Percentiles rank a stretch among this genome's conserved stretches.
Evolutionary conservation across 2,888 invertebrate species (phyloP).

Genomic region (Acrocyrtus sp.): DNA sequence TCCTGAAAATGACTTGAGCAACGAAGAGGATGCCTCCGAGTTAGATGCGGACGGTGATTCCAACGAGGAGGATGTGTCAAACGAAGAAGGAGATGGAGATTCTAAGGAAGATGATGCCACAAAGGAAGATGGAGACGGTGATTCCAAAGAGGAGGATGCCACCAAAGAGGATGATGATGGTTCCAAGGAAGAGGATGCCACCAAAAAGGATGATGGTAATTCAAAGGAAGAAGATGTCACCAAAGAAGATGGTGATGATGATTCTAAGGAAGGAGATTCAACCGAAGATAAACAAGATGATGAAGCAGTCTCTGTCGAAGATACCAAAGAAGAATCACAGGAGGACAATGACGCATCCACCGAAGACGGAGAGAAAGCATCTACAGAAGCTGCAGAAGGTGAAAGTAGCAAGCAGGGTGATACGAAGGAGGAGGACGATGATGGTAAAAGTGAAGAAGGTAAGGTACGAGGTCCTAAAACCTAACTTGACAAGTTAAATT

Average conservation of each 20-base stretch:
- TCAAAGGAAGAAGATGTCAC: constrained; percentile 37
- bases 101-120: constrained; percentile 43
- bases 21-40: constrained; percentile 64
- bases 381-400: constrained; percentile 58
- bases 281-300: constrained; percentile 19
- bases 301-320: too few relatives aligned
- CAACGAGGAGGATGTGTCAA: constrained; percentile 66
- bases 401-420: too few relatives aligned
- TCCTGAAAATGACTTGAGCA: constrained; percentile 57
- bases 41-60: constrained; percentile 46
- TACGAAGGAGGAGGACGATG: constrained; percentile 45
- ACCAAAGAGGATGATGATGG: neutral
- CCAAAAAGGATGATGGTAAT: constrained; percentile 17
- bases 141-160: constrained; percentile 52
- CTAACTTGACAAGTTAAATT: too few relatives aligned
- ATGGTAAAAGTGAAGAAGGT: constrained; percentile 59
- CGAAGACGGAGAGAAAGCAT: neutral
- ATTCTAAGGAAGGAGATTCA: constrained; percentile 65
- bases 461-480: constrained; percentile 59
- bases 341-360: constrained; percentile 42
- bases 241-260: constrained; percentile 59
- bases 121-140: constrained; percentile 59
- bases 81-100: constrained; percentile 49
- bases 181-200: neutral
- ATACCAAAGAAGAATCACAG: constrained; percentile 62